Conservation (phyloP, 2,797 vertebrate species). For the Sebastes cheni region DNA sequence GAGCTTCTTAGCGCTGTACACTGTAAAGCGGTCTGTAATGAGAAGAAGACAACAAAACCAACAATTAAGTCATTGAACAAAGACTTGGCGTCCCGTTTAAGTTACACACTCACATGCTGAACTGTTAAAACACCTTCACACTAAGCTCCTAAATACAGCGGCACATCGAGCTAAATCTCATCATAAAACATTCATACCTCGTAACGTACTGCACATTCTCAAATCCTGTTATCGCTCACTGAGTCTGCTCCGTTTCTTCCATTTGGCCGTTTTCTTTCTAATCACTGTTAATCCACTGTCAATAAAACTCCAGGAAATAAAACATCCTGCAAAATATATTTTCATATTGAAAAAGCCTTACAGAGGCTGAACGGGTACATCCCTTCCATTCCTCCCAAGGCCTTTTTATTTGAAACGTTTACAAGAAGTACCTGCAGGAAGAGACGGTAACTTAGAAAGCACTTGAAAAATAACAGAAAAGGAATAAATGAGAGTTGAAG, state of each 20-base stretch:
- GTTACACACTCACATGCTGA: not conserved
- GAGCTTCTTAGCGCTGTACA: constrained; percentile 94
- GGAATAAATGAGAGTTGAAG: not conserved
- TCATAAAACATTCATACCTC: not conserved
- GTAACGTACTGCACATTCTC: not conserved
- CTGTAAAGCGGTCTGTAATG: constrained; percentile 91
- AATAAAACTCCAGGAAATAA: not conserved
- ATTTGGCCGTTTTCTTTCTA: not conserved
- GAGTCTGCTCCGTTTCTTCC: not conserved
- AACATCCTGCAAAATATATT: not conserved
- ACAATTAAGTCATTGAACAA: not conserved
- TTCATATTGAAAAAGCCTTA: not conserved
- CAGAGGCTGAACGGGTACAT: not conserved
- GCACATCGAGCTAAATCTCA: not conserved
- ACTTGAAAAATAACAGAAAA: not conserved
- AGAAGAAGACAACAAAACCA: constrained; percentile 52
- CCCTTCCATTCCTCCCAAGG: not conserved
- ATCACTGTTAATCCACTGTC: not conserved
- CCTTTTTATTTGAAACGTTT: not conserved
- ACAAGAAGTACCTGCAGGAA: not conserved
- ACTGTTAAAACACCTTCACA: not conserved
- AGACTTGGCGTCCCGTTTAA: not conserved
- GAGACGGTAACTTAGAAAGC: not conserved
- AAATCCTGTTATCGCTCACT: not conserved
- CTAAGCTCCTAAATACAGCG: no score